Evolutionary conservation across 2,888 invertebrate species (phyloP), one percentile per base, ranked within the genome.

Genomic region (Tetragnatha montana): DNA sequence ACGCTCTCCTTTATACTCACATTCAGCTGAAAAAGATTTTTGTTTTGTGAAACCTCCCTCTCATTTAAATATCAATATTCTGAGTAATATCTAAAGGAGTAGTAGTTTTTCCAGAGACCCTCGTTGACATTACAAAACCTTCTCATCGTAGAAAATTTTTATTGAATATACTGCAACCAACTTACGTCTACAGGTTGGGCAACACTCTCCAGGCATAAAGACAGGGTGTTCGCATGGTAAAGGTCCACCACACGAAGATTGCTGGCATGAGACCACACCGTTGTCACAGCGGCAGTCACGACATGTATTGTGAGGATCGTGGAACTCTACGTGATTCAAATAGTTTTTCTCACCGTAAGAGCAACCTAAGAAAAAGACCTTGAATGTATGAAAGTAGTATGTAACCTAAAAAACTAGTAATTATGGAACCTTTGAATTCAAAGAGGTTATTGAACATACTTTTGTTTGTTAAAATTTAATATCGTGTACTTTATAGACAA

Each of bases 331-430:
- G 8, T 91, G 89, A 70, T 91, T 87, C 17, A 84, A 21, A n/a
- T 88, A 91, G 47, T 89, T 91, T 75, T 80, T 91, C 10, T 87
- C 83, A 2, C 86, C 89, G 73, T 89, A 91, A 17, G 91, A 91
- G 73, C 91, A 91, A 69, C 91, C 91, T 91, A 19, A 35, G 35
- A 35, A 35, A 35, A 35, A 35, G 1, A 35, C 4, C 35, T 35
- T 35, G 35, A 35, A 35, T 35, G 35, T 35, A 35, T 35, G 35
- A 35, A 35, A 35, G 4, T 35, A 35, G 4, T 35, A 35, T 35
- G 35, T 35, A 35, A 35, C 35, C 35, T 35, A 35, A 35, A 35
- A 35, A 35, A 35, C 35, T 35, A 35, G 35, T 4, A 35, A 35
- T 35, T 35, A 4, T 35, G 35, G 4, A 35, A 35, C 35, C 35